phyloP scores from a whole-genome alignment of 2,113 vertebrate species.

The Cebidichthys violaceus region DNA sequence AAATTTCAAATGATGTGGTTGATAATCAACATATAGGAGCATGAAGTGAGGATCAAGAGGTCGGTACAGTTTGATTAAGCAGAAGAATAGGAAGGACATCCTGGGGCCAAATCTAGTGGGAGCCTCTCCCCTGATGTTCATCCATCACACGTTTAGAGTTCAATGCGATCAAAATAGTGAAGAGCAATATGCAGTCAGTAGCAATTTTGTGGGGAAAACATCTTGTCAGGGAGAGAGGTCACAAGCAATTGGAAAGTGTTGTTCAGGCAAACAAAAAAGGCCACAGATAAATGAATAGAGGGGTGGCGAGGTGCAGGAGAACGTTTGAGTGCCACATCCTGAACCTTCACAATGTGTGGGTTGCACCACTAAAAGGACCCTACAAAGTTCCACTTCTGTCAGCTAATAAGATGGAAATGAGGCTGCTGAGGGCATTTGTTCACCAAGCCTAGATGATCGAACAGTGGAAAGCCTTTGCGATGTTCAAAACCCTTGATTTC shows the following conservation, averaged over 20 bases:
- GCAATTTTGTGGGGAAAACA: conserved; percentile 40
- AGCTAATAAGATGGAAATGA: conserved; percentile 35
- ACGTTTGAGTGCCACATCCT: conserved; percentile 36
- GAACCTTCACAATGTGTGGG: conserved; percentile 56
- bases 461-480: neutral
- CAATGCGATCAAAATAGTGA: conserved; percentile 13
- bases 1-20: conserved; percentile 1
- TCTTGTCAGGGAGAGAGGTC: conserved; percentile 19
- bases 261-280: conserved; percentile 36
- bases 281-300: conserved; percentile 41
- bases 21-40: neutral
- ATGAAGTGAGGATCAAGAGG: neutral
- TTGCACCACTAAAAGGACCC: conserved; percentile 8
- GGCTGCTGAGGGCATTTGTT: conserved; percentile 12
- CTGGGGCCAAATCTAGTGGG: neutral
- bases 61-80: neutral
- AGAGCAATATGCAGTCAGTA: conserved; percentile 15
- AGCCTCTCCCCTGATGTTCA: neutral
- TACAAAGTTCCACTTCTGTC: conserved; percentile 13
- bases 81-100: neutral
- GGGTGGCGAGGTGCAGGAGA: conserved; percentile 9
- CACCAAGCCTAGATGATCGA: conserved; percentile 2
- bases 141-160: conserved; percentile 3
- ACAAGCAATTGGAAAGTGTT: conserved; percentile 35
- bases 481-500: conserved; percentile 14